phyloP scores from a whole-genome alignment of 1,140 invertebrate species.

The Branchinecta lynchi region DNA sequence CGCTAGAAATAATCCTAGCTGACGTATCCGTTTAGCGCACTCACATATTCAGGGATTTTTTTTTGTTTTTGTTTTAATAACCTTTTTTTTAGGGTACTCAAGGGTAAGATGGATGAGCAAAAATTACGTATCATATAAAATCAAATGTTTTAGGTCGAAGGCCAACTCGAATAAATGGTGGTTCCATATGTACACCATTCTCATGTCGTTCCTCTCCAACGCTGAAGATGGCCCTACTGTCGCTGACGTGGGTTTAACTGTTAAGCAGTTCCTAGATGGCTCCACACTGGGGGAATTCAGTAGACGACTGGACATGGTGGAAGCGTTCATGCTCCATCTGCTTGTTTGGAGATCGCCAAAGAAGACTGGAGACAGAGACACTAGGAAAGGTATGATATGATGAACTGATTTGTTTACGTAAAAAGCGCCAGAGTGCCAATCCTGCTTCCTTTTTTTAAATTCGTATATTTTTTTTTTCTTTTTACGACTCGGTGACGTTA shows the following conservation, averaged over 20 bases:
- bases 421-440: too few species aligned
- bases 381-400: not conserved
- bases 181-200: constrained; percentile 65
- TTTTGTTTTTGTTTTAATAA: too few species aligned
- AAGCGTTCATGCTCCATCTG: constrained; percentile 57
- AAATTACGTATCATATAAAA: too few species aligned
- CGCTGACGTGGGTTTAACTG: constrained; percentile 29
- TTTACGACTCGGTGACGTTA: too few species aligned
- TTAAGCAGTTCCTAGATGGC: constrained; percentile 70
- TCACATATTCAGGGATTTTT: too few species aligned
- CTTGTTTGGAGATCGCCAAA: constrained; percentile 35
- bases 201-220: constrained; percentile 36
- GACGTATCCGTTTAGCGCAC: too few species aligned
- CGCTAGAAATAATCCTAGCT: too few species aligned
- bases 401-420: too few species aligned
- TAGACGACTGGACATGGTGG: constrained; percentile 56
- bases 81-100: too few species aligned
- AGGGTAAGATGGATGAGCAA: too few species aligned
- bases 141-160: constrained; percentile 34
- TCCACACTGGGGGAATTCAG: constrained; percentile 69
- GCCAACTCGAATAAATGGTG: constrained; percentile 56
- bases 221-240: constrained; percentile 28
- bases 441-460: too few species aligned
- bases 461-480: too few species aligned
- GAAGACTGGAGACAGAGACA: constrained; percentile 30